These are phyloP conservation scores for Folsomia manolachei DNA, from an alignment of 2,888 invertebrate species.

Conservation along the genomic window DNA sequence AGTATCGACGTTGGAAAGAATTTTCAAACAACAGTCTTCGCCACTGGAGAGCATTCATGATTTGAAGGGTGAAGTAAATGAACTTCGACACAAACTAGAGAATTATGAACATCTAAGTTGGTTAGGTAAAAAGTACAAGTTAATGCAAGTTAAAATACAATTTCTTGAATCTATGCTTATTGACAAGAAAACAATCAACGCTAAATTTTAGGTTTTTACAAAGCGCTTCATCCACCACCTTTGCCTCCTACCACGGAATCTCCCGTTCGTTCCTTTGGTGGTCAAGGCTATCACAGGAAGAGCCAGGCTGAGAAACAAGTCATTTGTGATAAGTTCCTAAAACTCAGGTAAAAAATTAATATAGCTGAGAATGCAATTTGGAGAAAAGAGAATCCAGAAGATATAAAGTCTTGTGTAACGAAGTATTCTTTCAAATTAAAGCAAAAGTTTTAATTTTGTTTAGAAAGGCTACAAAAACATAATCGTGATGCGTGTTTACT, in stretches of 20 bases:
- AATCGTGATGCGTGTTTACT: too few relatives aligned
- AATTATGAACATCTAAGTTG: conserved; percentile 64
- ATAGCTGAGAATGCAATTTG: too few relatives aligned
- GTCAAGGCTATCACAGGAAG: conserved; percentile 47
- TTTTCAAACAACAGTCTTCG: conserved; percentile 58
- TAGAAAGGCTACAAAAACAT: too few relatives aligned
- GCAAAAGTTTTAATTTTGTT: too few relatives aligned
- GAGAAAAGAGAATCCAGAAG: too few relatives aligned
- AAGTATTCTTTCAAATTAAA: too few relatives aligned
- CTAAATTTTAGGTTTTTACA: conserved; percentile 64
- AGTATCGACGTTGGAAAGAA: conserved; percentile 61
- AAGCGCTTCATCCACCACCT: conserved; percentile 62
- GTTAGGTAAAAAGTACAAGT: conserved; percentile 58
- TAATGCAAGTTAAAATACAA: background rate
- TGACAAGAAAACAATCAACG: too few relatives aligned
- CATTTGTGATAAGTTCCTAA: conserved; percentile 49
- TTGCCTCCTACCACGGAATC: conserved; percentile 33
- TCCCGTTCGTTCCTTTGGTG: conserved; percentile 24
- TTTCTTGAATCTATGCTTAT: background rate
- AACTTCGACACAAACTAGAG: conserved; percentile 62
- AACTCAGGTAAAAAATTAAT: conserved; percentile 42
- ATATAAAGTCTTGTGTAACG: too few relatives aligned
- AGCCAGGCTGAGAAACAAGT: conserved; percentile 43
- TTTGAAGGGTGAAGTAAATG: conserved; percentile 62
- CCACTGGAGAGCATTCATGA: conserved; percentile 58